These are phyloP conservation scores for Hemicentrotus pulcherrimus DNA, from an alignment of 35 echinoderm and acorn worm genomes.

Conservation along the genomic window DNA sequence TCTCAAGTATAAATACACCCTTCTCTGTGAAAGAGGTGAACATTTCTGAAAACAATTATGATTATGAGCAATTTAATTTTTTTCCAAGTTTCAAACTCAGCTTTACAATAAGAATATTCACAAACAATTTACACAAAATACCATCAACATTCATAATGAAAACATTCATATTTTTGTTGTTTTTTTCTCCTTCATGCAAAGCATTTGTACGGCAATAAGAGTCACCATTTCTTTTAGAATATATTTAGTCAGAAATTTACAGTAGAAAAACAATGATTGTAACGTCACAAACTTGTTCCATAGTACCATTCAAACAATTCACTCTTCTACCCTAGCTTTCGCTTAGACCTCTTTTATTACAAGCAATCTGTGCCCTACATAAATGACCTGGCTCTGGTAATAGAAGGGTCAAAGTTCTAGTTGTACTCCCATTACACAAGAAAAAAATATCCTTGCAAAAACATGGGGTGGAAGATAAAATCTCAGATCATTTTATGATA, in stretches of 20 bases:
- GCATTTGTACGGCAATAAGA: neutral
- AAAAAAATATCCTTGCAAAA: neutral
- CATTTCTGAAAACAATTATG: neutral
- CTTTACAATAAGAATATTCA: constrained; percentile 50
- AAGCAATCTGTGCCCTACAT: neutral
- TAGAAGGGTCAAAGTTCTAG: neutral
- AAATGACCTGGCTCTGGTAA: neutral
- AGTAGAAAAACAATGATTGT: constrained; percentile 6
- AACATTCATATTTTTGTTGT: neutral
- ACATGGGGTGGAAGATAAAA: neutral
- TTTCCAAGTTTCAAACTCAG: constrained; percentile 10
- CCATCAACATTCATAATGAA: neutral
- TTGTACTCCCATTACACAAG: neutral
- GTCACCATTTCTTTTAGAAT: neutral
- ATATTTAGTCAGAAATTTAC: constrained; percentile 14
- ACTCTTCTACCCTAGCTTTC: neutral
- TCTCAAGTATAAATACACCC: neutral
- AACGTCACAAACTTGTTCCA: neutral
- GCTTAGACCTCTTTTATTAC: neutral
- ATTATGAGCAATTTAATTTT: neutral
- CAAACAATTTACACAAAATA: constrained; percentile 45
- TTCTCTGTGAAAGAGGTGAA: neutral
- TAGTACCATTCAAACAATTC: neutral
- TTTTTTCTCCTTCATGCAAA: neutral
- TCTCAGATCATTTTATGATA: neutral